Percentiles rank a stretch among this genome's conserved stretches.
These are phyloP conservation scores for Rhabdomys pumilio DNA, from an alignment of 2,797 vertebrate species.

Conservation along the genomic window DNA sequence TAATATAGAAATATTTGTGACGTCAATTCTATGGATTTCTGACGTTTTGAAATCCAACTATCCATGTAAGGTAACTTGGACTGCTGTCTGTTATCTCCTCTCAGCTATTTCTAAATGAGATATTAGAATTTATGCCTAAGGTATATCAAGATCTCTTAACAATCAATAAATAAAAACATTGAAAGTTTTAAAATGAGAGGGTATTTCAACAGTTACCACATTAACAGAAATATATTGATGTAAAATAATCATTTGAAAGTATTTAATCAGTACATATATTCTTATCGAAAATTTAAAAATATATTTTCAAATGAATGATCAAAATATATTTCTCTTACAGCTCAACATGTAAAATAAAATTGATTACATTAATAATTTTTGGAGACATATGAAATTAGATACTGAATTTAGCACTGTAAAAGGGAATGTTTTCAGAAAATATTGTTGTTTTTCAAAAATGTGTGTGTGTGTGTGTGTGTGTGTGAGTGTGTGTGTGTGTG, in stretches of 20 bases:
- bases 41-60: too few relatives aligned
- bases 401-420: neutral
- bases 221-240: neutral
- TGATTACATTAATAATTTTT: neutral
- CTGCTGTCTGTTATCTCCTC: too few relatives aligned
- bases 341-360: neutral
- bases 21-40: too few relatives aligned
- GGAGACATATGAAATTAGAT: neutral
- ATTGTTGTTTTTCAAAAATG: neutral
- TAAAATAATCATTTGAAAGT: neutral
- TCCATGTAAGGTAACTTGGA: too few relatives aligned
- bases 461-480: neutral
- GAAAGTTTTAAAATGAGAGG: neutral
- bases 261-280: neutral
- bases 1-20: too few relatives aligned
- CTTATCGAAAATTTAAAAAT: neutral
- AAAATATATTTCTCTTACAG: neutral
- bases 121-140: neutral
- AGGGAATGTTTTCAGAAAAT: neutral
- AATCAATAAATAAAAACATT: neutral
- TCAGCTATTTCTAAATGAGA: too few relatives aligned
- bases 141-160: neutral
- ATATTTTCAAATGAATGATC: neutral
- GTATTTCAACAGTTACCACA: neutral
- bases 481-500: neutral